A percentile compares a stretch with the other conserved stretches of the same genome.
These are phyloP conservation scores for Chironomus tentans DNA, from an alignment of 2,888 invertebrate genomes.

Conservation along the genomic window DNA sequence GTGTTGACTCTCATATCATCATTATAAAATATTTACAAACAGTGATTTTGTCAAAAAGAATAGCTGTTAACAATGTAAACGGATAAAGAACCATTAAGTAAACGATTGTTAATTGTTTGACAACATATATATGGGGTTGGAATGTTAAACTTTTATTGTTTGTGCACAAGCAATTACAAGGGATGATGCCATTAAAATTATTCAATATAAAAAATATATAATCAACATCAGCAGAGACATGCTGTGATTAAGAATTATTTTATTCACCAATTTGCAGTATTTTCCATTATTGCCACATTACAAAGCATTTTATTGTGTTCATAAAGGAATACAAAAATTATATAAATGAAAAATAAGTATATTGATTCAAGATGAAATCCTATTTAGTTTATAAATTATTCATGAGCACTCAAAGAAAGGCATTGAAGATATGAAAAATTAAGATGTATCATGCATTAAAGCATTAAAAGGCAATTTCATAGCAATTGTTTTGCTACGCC, in stretches of 20 bases:
- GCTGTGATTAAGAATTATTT: too few species aligned
- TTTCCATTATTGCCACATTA: neutral
- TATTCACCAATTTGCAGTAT: neutral
- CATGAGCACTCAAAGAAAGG: conserved; percentile 13
- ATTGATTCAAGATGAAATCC: conserved; percentile 1
- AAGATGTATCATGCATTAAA: conserved; percentile 23
- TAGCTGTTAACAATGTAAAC: neutral
- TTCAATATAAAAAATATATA: neutral
- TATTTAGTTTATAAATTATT: conserved; percentile 19
- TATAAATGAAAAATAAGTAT: neutral
- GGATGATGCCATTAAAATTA: neutral
- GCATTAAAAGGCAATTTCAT: conserved; percentile 24
- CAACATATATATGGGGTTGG: neutral
- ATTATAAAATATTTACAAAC: neutral
- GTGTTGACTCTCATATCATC: neutral
- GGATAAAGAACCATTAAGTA: conserved; percentile 20
- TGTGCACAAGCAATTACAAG: neutral
- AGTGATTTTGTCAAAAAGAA: neutral
- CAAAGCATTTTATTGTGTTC: neutral
- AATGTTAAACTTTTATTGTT: neutral
- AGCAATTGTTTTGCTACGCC: conserved; percentile 25
- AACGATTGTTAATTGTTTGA: conserved; percentile 22
- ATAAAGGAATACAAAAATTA: neutral
- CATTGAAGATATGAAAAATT: conserved; percentile 18
- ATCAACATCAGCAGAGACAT: too few species aligned